phyloP scores from a whole-genome alignment of 2,113 vertebrate species.

The Myrmecobius fasciatus region DNA sequence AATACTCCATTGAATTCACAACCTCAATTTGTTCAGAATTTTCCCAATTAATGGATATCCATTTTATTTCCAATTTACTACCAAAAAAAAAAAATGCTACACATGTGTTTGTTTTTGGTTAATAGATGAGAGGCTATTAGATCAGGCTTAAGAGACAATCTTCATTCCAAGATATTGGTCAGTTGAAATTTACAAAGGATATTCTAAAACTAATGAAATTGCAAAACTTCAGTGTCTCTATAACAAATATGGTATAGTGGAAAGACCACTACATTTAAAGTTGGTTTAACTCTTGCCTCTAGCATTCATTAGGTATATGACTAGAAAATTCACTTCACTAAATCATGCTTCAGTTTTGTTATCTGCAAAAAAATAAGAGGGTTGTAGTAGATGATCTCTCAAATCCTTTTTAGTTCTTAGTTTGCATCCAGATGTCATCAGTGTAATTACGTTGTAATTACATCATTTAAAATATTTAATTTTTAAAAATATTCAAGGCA shows the following conservation, averaged over 20 bases:
- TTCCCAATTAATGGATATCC: no score
- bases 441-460: background rate
- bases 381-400: background rate
- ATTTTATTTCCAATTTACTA: no score
- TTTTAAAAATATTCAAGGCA: background rate
- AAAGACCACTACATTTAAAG: background rate
- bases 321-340: background rate
- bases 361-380: background rate
- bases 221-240: no score
- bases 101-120: no score
- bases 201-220: no score
- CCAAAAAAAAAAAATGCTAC: no score
- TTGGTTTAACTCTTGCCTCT: background rate
- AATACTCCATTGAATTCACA: no score
- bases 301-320: background rate
- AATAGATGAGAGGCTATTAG: no score
- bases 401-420: background rate
- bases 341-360: background rate
- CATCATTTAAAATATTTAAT: background rate
- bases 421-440: background rate
- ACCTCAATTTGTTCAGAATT: no score
- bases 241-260: background rate
- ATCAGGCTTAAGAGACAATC: no score
- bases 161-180: no score
- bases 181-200: no score